Conservation (phyloP, 2,113 vertebrate species). For the Azemiops feae region DNA sequence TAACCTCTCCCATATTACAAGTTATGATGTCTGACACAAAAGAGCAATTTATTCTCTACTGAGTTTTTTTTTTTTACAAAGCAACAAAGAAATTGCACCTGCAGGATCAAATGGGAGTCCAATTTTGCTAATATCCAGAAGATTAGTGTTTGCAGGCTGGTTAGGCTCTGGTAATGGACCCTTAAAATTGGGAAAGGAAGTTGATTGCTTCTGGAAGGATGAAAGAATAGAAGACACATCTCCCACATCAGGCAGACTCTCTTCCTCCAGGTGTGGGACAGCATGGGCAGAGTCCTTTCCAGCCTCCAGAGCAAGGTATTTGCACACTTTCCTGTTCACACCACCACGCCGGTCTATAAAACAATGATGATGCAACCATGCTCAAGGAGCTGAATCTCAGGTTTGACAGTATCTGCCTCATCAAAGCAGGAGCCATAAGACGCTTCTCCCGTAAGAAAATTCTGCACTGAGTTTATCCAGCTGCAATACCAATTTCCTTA, state of each 20-base stretch:
- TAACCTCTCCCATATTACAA: background rate
- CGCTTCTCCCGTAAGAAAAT: background rate
- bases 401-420: background rate
- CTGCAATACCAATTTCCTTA: background rate
- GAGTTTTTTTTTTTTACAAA: too few relatives aligned
- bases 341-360: conserved; percentile 24
- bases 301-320: conserved; percentile 33
- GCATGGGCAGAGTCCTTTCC: background rate
- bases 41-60: background rate
- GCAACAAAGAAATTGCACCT: conserved; percentile 7
- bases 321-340: conserved; percentile 20
- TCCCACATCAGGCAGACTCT: background rate
- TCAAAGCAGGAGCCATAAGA: background rate
- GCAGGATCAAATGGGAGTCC: background rate
- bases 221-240: background rate
- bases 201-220: background rate
- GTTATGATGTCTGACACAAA: background rate
- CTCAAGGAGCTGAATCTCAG: background rate
- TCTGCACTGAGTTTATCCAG: background rate
- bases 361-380: background rate
- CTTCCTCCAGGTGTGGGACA: background rate
- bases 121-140: conserved; percentile 23
- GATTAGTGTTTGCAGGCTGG: background rate
- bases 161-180: background rate
- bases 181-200: background rate